A percentile compares a stretch with the other conserved stretches of the same genome.
phyloP scores from a whole-genome alignment of 2,888 invertebrate genomes.

The Cheilosia grossa region DNA sequence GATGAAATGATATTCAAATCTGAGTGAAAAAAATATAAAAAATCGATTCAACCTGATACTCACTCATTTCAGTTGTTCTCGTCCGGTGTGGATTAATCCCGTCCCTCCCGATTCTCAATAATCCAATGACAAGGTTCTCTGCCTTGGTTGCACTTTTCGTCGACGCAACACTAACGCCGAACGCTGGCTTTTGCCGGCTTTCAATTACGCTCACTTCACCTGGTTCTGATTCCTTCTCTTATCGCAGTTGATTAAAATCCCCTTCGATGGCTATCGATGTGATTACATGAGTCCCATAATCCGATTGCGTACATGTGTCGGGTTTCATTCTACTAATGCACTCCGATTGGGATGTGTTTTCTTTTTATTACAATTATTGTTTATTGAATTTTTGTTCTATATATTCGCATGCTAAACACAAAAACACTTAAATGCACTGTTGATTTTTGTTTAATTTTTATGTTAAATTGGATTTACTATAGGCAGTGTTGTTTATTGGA shows the following conservation, averaged over 20 bases:
- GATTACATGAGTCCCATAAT: constrained; percentile 71
- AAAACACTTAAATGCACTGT: background rate
- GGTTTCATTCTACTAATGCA: constrained; percentile 59
- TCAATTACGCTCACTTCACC: constrained; percentile 18
- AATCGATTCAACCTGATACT: constrained; percentile 63
- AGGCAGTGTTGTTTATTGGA: constrained; percentile 57
- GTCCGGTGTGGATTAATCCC: constrained; percentile 55
- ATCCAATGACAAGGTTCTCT: constrained; percentile 69
- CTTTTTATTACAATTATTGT: constrained; percentile 14
- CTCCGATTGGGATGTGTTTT: constrained; percentile 26
- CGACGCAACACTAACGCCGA: background rate
- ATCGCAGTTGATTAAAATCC: constrained; percentile 65
- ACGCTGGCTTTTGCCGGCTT: constrained; percentile 8
- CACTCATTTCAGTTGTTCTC: constrained; percentile 52
- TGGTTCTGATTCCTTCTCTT: constrained; percentile 33
- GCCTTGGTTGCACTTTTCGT: constrained; percentile 24
- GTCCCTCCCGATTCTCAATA: constrained; percentile 49
- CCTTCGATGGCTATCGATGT: constrained; percentile 63
- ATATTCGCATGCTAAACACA: constrained; percentile 17
- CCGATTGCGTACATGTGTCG: constrained; percentile 51
- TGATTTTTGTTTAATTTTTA: constrained; percentile 2
- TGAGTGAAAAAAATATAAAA: constrained; percentile 11
- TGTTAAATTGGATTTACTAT: constrained; percentile 26
- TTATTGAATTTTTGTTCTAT: background rate
- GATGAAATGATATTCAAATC: constrained; percentile 50